Base-by-base conservation (phyloP, 1,140 invertebrate species). In the Teleopsis dalmanni region DNA sequence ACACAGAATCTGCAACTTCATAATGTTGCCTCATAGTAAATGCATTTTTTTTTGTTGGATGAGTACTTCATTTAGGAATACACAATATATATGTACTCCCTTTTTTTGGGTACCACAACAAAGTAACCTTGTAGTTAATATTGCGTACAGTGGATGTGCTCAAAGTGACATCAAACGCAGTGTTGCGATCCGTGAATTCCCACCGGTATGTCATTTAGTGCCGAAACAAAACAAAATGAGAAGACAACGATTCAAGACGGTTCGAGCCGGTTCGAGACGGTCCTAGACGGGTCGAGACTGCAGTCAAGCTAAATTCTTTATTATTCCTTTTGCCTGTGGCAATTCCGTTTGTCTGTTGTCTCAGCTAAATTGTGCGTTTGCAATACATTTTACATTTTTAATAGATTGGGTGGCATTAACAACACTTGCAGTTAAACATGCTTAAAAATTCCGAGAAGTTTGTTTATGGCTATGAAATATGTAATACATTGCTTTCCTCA, bases 331-430 rank as follows among this genome's bases (percentile, higher is more conserved):
- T 14, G 25, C 14, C 41, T 31, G 14, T 29, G 8, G 8, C 16
- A 29, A n/a, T 14, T 43, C 26, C 25, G 16, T 29, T 43, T 10
- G 2, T 29, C 13, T 13, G n/a, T 43, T 43, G 26, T 27, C 27
- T 29, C 19, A 43, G 41, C n/a, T 43, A 29, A 31, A 43, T 43
- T 43, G 41, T 43, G 41, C 41, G 41, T 43, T 31, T 48, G 55
- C 60, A 62, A 65, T 64, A 62, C 57, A 65, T 64, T 64, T 64
- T 65, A 64, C 62, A 65, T 64, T 64, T 64, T 64, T 65, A 64
- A 64, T 64, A 65, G 57, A 64, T 64, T 59, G 61, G 37, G 55
- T 52, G 55, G 56, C 54, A 64, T 65, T 64, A 62, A 62, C 64
- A 61, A 59, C 57, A 58, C 50, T 54, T 47, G 55, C 49, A 56